A percentile compares a stretch with the other conserved stretches of the same genome.
Evolutionary conservation across 2,113 vertebrate genomes (phyloP).

Genomic region (Malaclemys terrapin): DNA sequence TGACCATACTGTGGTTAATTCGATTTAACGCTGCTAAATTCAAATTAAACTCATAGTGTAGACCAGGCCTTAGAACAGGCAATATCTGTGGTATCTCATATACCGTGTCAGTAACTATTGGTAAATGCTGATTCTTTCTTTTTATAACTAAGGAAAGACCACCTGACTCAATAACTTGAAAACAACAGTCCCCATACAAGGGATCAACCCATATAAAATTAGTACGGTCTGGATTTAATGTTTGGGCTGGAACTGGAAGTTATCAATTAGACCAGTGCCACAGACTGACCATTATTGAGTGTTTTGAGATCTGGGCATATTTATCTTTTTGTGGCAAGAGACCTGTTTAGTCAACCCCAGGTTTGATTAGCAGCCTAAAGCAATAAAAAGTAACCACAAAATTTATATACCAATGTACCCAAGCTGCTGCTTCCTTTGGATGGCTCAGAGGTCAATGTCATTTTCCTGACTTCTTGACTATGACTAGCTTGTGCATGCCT

Average conservation of each 20-base stretch:
- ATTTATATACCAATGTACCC: rapidly evolving
- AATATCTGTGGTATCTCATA: neutral
- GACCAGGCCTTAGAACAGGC: neutral
- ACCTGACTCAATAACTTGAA: rapidly evolving
- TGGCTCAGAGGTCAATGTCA: neutral
- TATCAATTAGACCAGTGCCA: neutral
- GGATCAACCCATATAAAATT: neutral
- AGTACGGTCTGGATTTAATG: neutral
- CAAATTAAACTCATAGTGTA: too few species aligned
- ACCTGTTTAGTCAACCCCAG: neutral
- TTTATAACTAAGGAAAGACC: neutral
- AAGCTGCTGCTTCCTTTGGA: neutral
- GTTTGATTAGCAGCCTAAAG: neutral
- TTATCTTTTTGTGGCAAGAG: neutral
- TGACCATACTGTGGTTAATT: neutral
- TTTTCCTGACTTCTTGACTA: neutral
- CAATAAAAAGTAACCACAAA: neutral
- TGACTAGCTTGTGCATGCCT: neutral
- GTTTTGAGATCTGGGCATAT: neutral
- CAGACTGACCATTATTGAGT: neutral
- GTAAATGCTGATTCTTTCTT: neutral
- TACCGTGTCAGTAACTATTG: neutral
- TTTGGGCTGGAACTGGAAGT: neutral
- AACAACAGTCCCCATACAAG: rapidly evolving
- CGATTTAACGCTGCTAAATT: too few species aligned